Base-by-base conservation (phyloP, 2,888 invertebrate species). In the Athalia rosae region DNA sequence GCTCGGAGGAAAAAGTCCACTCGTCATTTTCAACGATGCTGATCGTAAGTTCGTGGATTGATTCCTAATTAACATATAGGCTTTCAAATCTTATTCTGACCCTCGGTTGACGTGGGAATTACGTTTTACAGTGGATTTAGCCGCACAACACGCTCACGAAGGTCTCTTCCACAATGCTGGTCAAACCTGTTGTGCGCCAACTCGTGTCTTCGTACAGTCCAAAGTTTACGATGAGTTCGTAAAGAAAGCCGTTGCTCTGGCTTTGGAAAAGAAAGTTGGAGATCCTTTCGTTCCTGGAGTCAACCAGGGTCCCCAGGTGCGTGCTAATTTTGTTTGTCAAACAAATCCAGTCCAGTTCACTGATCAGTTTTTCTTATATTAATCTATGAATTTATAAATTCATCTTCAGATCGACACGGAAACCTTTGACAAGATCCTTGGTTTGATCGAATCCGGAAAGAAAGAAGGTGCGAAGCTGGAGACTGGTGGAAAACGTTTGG, bases 1-100 rank as follows among this genome's bases (percentile, higher is more conserved):
- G 88, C 91, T 98, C 58, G 98, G 98, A 58, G 98, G 98, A 79
- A 98, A 98, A 89, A 96, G 96, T 87, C 97, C 98, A 0, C 90
- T 97, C 15, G 95, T 98, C 13, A 92, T 98, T 11, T 96, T 96
- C 86, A 93, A 95, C 80, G 97, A 97, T 90, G 95, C 93, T 63
- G 93, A 96, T 87, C 90, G 96, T 95, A 91, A 91, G 91, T 28
- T 28, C 28, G 28, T 50, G 11, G 8, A 50, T 11, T 7, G 11
- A 50, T 50, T 53, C 7, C 53, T 4, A 11, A 53, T 53, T 53
- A 53, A 41, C 50, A 7, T 28, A 8, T 15, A 41, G 41, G 43
- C 11, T 53, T 0, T 11, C 28, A 9, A 4, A 11, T 69, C 48
- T 11, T 50, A 50, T 8, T 48, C 43, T 41, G 9, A 62, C 9